Percentiles rank a stretch among this genome's conserved stretches.
These are phyloP conservation scores for Microcebus ravelobensis DNA, from an alignment of 2,113 vertebrate species.

Conservation along the genomic window DNA sequence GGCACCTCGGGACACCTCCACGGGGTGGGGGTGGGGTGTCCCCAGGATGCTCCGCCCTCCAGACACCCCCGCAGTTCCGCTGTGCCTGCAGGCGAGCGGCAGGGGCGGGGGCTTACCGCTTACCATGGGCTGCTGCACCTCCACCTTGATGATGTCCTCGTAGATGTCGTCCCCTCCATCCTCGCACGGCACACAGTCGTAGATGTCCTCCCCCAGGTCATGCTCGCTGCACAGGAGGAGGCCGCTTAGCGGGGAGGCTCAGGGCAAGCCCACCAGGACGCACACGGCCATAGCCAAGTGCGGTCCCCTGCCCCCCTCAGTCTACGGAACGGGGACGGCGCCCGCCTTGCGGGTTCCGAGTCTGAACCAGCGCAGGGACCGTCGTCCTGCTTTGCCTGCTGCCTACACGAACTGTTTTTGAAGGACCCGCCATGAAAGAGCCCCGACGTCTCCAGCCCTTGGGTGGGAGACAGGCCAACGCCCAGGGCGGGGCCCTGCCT, in stretches of 20 bases:
- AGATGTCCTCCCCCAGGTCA: constrained; percentile 98
- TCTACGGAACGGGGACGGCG: accelerated
- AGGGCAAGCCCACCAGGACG: accelerated
- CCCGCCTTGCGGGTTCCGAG: neutral
- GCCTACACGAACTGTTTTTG: neutral
- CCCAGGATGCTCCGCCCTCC: neutral
- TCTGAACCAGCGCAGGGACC: accelerated
- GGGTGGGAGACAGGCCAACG: accelerated
- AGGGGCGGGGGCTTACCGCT: constrained; percentile 86
- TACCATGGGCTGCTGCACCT: constrained; percentile 98
- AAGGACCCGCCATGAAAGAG: accelerated
- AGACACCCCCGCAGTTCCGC: too few relatives aligned
- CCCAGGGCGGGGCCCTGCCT: accelerated
- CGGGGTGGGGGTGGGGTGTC: accelerated
- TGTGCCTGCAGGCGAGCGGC: too few relatives aligned
- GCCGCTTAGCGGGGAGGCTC: neutral
- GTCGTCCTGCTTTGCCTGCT: accelerated
- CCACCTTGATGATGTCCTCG: constrained; percentile 99
- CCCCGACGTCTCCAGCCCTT: neutral
- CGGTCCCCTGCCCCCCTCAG: neutral
- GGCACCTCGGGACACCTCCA: neutral
- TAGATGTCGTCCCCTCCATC: constrained; percentile 98
- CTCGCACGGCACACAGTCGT: constrained; percentile 98
- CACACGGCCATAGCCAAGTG: neutral
- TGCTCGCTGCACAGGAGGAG: constrained; percentile 89